Evolutionary conservation across 2,888 invertebrate species (phyloP).

Genomic region (Hedya salicella): DNA sequence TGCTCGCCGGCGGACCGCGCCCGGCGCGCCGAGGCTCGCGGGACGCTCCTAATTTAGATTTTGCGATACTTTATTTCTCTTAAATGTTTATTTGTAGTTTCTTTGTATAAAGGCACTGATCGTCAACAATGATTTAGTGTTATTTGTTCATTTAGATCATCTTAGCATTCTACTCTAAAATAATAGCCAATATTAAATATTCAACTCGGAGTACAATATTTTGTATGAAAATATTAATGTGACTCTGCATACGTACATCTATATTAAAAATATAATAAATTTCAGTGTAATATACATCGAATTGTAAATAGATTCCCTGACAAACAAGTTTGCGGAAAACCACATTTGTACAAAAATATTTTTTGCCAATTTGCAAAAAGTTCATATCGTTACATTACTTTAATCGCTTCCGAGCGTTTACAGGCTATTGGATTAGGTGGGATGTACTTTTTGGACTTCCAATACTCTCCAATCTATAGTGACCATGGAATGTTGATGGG

Average conservation of each 20-base stretch:
- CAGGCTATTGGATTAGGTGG: constrained; percentile 72
- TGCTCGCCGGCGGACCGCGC: constrained; percentile 16
- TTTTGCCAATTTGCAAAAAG: constrained; percentile 66
- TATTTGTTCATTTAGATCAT: constrained; percentile 72
- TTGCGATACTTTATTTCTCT: constrained; percentile 64
- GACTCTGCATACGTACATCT: constrained; percentile 80
- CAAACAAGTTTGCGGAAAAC: constrained; percentile 66
- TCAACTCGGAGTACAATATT: constrained; percentile 77
- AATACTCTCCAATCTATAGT: constrained; percentile 68
- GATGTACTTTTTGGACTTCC: constrained; percentile 74
- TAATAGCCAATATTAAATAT: constrained; percentile 84
- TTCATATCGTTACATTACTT: constrained; percentile 59
- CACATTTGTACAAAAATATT: constrained; percentile 80
- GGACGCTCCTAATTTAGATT: constrained; percentile 48
- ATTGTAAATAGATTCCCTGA: constrained; percentile 79
- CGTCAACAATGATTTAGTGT: constrained; percentile 76
- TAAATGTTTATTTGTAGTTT: constrained; percentile 73
- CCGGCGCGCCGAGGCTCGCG: constrained; percentile 9
- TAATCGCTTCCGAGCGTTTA: constrained; percentile 62
- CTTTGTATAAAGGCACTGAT: constrained; percentile 80
- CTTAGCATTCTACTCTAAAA: constrained; percentile 75
- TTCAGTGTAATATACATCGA: constrained; percentile 77
- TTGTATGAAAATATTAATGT: constrained; percentile 82
- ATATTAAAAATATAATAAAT: constrained; percentile 75
- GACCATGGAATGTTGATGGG: constrained; percentile 76